Evolutionary conservation across 2,888 invertebrate genomes (phyloP).

Genomic region (Encarsia formosa): DNA sequence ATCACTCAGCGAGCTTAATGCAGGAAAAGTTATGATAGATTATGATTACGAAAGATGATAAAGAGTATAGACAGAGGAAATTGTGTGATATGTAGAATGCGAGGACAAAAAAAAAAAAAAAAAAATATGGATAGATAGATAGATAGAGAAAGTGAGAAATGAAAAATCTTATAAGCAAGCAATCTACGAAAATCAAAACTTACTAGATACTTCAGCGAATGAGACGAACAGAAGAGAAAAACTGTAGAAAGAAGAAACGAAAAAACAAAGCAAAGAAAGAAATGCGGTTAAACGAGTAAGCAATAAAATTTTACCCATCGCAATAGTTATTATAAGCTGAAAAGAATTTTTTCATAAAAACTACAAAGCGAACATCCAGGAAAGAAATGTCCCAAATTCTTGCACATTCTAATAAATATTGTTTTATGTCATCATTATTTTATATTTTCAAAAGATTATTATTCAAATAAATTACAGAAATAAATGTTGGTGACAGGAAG

Average conservation of each 20-base stretch:
- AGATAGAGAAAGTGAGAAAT: neutral
- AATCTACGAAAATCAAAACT: constrained; percentile 27
- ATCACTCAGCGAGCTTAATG: constrained; percentile 1
- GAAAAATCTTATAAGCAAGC: constrained; percentile 12
- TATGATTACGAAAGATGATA: too few relatives aligned
- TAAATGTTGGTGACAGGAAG: too few relatives aligned
- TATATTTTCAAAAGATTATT: constrained; percentile 2
- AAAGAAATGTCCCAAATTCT: constrained; percentile 27
- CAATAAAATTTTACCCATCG: constrained; percentile 4
- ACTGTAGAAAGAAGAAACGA: constrained; percentile 21
- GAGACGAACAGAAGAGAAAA: too few relatives aligned
- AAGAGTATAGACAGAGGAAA: neutral
- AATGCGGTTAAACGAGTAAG: constrained; percentile 19
- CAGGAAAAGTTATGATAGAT: constrained; percentile 13
- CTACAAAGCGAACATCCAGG: constrained; percentile 23
- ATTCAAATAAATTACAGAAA: constrained; percentile 23
- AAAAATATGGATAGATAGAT: constrained; percentile 16
- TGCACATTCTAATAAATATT: constrained; percentile 7
- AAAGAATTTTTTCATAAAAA: constrained; percentile 38
- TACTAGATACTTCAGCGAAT: too few relatives aligned
- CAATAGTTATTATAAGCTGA: constrained; percentile 38
- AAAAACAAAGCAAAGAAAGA: constrained; percentile 33
- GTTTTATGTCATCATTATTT: neutral
- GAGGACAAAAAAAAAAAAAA: constrained; percentile 21
- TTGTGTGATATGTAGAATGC: neutral